Base-by-base conservation (phyloP, 1,140 invertebrate species). In the Centruroides sculpturatus region DNA sequence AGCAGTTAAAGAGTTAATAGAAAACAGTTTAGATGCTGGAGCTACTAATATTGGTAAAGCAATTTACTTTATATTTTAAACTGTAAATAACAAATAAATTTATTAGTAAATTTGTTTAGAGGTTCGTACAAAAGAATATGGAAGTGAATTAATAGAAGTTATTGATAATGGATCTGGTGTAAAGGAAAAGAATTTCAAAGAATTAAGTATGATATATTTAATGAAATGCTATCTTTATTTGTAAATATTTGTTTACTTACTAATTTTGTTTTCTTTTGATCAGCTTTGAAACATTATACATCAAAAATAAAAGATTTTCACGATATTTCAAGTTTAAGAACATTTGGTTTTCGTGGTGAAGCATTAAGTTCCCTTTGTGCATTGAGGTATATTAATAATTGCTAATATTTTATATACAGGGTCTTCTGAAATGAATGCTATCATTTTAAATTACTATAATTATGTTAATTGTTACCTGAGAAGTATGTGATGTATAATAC, bases 301-400 rank as follows among this genome's bases (percentile, higher is more conserved):
- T 97, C 93, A 0, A 98, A 98, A 75, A 75, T 98, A 49, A 73
- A 75, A 64, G 81, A 90, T 62, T 94, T 96, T 74, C 80, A 82
- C 49, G 92, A 96, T 74, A 75, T 98, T 47, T 75, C 83, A 55
- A 80, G 77, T 60, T 81, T 97, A 1, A 78, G 81, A 53, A 97
- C 91, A 23, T 93, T 93, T 80, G 94, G 96, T 4, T 99, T 99
- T 74, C 79, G 96, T 64, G 96, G 96, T 9, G 95, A 99, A 82
- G 96, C 96, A 51, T 75, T 99, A 4, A 97, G 92, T 76, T 98
- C 95, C 0, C 76, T 99, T 1, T 97, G 92, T 78, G 85, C 91
- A 41, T 72, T 98, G 12, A 83, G 76, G 76, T 79, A 23, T 23
- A 23, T 23, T 23, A 23, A 23, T 23, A 23, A 23, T 23, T 23